Evolutionary conservation across 2,888 invertebrate genomes (phyloP), one percentile per base, ranked within the genome.

Genomic region (Rosalia funebris): DNA sequence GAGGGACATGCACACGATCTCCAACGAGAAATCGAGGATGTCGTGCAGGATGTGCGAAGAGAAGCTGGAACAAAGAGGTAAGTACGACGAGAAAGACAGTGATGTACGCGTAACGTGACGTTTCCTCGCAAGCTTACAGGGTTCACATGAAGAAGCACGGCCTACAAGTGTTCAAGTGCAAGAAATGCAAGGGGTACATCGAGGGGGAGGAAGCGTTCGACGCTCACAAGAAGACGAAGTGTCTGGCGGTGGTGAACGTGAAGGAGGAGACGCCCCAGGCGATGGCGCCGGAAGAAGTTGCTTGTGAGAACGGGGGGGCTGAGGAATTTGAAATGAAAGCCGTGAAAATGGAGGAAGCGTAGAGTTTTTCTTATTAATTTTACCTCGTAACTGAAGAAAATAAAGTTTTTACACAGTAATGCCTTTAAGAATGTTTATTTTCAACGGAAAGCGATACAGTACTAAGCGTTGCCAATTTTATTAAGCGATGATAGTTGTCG

Each of bases 71-170:
- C 14, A 31, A 10, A 20, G 25, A 41, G 50, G 50, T 50, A 41
- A 15, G 10, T 25, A 9, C 25, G 4, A 25, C 25, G 9, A 25
- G 9, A 3, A 25, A 25, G 25, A 25, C 9, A 5, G 9, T 25
- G 9, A 25, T 25, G 9, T 25, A n/a, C n/a, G n/a, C n/a, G n/a
- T n/a, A n/a, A n/a, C n/a, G n/a, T n/a, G n/a, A n/a, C n/a, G n/a
- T n/a, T n/a, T n/a, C n/a, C n/a, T n/a, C 25, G 25, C 7, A 25
- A 48, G 48, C 34, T 1, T 48, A 10, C 10, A 19, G 19, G 4
- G 15, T 20, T 2, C 50, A 50, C 31, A 50, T 50, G 50, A 50
- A 39, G 25, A 39, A n/a, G 14, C 50, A 50, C 12, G 50, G 39
- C 3, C 25, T 50, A 10, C n/a, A n/a, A 12, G 16, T 39, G 3